Evolutionary conservation across 1,140 invertebrate genomes (phyloP).

Genomic region (Lepidurus arcticus): DNA sequence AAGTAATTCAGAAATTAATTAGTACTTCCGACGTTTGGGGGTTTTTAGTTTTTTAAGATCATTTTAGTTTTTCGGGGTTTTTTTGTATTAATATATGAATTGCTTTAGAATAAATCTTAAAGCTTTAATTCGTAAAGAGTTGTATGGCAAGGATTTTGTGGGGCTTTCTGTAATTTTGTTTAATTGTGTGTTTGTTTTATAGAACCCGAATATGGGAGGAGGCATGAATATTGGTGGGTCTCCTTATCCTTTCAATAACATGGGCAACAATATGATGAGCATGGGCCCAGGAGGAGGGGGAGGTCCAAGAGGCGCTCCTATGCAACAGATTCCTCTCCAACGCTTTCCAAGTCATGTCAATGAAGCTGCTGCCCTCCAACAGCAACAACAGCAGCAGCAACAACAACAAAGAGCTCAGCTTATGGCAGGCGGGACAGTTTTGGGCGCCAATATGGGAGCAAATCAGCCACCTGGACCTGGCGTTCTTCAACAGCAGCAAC

Average conservation of each 20-base stretch:
- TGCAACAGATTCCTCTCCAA: neutral
- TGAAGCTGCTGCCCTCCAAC: constrained; percentile 45
- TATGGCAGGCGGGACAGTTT: neutral
- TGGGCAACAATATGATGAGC: constrained; percentile 21
- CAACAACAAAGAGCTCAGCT: constrained; percentile 24
- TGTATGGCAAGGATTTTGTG: no score
- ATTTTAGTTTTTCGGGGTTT: no score
- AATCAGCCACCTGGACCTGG: neutral
- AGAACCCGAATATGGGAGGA: constrained; percentile 1
- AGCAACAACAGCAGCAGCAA: constrained; percentile 30
- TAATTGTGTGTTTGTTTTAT: neutral
- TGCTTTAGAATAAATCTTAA: no score
- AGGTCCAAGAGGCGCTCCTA: neutral
- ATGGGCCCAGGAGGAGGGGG: constrained; percentile 25
- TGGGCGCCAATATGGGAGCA: neutral
- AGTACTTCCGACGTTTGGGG: no score
- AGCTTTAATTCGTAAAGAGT: no score
- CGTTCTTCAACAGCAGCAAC: constrained; percentile 44
- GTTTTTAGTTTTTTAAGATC: no score
- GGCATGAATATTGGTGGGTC: neutral
- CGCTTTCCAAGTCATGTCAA: constrained; percentile 44
- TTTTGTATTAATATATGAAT: no score
- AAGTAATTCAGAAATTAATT: no score
- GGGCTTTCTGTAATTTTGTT: no score
- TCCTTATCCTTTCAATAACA: neutral